A percentile compares a stretch with the other conserved stretches of the same genome.
Conservation (phyloP, 2,113 vertebrate genomes). For the Ailurus styani region DNA sequence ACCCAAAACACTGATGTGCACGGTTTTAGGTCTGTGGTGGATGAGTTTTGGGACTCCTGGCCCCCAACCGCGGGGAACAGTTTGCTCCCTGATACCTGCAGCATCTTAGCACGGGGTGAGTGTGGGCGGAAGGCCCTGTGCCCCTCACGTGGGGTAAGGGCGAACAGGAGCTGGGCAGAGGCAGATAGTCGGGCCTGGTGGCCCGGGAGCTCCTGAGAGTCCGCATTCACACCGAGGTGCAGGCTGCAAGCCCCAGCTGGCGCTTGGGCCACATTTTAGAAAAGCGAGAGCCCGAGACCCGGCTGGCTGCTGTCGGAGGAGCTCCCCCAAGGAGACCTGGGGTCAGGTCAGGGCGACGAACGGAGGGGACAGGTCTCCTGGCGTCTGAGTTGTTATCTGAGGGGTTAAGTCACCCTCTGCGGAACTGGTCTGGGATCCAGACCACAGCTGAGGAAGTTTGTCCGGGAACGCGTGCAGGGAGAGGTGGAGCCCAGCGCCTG, state of each 20-base stretch:
- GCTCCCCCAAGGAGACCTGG: neutral
- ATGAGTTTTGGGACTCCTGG: neutral
- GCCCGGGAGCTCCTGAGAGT: too few species aligned
- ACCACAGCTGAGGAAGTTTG: too few species aligned
- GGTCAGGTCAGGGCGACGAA: accelerated
- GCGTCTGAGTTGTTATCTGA: too few species aligned
- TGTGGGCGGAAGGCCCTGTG: neutral
- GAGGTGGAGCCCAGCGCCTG: neutral
- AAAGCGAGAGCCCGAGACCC: neutral
- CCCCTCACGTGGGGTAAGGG: neutral
- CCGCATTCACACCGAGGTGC: accelerated
- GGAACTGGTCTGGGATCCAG: neutral
- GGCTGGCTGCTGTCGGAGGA: accelerated
- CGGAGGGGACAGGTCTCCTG: accelerated
- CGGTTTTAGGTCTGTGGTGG: neutral
- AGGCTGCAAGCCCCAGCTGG: neutral
- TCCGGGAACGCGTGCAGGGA: accelerated
- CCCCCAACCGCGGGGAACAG: neutral
- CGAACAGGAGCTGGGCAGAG: too few species aligned
- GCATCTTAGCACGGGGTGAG: neutral
- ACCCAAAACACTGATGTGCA: accelerated
- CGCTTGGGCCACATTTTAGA: accelerated
- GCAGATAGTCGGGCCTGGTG: accelerated
- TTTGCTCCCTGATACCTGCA: neutral
- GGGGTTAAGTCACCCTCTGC: neutral